Conservation (phyloP, 2,888 invertebrate species). For the Eupithecia pulchellata region DNA sequence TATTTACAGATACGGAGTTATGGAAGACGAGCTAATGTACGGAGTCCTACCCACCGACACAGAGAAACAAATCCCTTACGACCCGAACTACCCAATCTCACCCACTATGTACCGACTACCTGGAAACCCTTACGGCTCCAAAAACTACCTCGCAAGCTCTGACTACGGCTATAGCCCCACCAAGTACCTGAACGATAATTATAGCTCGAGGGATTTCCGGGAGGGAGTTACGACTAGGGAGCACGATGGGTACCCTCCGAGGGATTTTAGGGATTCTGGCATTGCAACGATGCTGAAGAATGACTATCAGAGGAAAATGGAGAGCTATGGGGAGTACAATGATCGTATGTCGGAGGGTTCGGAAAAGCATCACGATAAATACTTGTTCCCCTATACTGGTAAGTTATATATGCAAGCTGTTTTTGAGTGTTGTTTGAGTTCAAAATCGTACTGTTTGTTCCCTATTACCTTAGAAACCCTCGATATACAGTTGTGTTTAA, state of each 20-base stretch:
- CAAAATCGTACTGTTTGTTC: background rate
- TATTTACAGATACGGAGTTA: conserved; percentile 68
- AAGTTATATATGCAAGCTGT: conserved; percentile 44
- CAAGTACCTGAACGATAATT: conserved; percentile 74
- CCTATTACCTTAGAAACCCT: background rate
- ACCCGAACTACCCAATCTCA: conserved; percentile 80
- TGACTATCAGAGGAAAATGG: conserved; percentile 81
- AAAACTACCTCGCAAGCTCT: conserved; percentile 76
- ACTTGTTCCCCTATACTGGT: conserved; percentile 93
- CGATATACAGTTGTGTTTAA: background rate
- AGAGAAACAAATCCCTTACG: conserved; percentile 80
- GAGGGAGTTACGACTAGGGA: conserved; percentile 72
- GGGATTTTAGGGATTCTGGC: conserved; percentile 79
- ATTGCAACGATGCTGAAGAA: conserved; percentile 83
- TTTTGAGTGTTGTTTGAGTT: conserved; percentile 6
- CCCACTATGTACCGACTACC: conserved; percentile 79
- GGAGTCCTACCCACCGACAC: conserved; percentile 72
- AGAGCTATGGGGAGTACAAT: conserved; percentile 82
- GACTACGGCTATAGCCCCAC: conserved; percentile 82
- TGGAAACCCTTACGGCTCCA: conserved; percentile 80
- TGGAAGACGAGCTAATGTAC: conserved; percentile 81
- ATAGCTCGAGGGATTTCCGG: conserved; percentile 73
- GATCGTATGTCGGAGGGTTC: conserved; percentile 89
- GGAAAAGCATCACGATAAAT: conserved; percentile 92
- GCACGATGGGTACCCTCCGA: conserved; percentile 74